These are phyloP conservation scores for Acanthurus tractus DNA, from an alignment of 2,797 vertebrate species.

Conservation along the genomic window DNA sequence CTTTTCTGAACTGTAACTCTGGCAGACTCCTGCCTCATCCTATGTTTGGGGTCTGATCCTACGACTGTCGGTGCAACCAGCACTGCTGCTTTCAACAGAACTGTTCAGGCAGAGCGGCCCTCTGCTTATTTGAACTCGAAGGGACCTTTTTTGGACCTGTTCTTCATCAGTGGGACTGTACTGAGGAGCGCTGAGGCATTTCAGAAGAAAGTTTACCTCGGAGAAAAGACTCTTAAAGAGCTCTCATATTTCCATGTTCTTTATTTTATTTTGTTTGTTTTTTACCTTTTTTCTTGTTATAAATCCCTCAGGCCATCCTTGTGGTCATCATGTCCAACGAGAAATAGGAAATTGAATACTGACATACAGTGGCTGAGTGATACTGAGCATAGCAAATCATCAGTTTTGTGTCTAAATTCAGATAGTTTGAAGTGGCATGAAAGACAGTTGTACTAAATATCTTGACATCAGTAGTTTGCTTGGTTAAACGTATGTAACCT, in stretches of 20 bases:
- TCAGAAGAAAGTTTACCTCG: slow-evolving; percentile 84
- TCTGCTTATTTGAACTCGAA: slow-evolving; percentile 43
- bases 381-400: slow-evolving; percentile 55
- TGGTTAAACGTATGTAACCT: slow-evolving; percentile 68
- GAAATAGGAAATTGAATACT: slow-evolving; percentile 46
- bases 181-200: slow-evolving; percentile 68
- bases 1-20: slow-evolving; percentile 85
- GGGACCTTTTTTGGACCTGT: slow-evolving; percentile 63
- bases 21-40: slow-evolving; percentile 63
- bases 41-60: slow-evolving; percentile 53
- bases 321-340: slow-evolving; percentile 53
- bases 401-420: slow-evolving; percentile 64
- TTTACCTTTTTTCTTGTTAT: slow-evolving; percentile 42
- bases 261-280: slow-evolving; percentile 48
- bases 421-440: slow-evolving; percentile 71
- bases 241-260: slow-evolving; percentile 72
- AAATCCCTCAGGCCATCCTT: slow-evolving; percentile 56
- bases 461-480: slow-evolving; percentile 67
- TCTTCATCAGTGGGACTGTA: slow-evolving; percentile 55
- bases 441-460: slow-evolving; percentile 58
- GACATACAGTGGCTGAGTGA: slow-evolving; percentile 54
- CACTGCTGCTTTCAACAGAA: slow-evolving; percentile 59
- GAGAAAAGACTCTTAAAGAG: slow-evolving; percentile 82
- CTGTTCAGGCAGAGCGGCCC: slow-evolving; percentile 41
- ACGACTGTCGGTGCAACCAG: slow-evolving; percentile 48